Evolutionary conservation across 2,888 invertebrate genomes (phyloP), one percentile per base, ranked within the genome.

Genomic region (Melikaiella ostensackeni): DNA sequence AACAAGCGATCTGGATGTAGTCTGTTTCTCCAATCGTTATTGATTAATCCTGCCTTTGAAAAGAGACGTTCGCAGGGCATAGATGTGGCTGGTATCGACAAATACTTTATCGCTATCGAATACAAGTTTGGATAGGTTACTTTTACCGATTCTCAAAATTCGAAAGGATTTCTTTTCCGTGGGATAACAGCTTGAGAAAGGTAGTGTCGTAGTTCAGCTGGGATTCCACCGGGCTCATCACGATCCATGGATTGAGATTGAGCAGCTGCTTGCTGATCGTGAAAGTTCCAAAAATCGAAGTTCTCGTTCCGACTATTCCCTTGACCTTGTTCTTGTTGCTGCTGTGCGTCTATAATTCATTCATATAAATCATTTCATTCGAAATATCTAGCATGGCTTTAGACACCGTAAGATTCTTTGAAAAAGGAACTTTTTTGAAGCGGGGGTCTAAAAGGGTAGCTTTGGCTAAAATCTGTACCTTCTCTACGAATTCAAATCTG

Each of bases 391-490:
- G 38, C 38, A 38, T 38, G 11, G 13, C 38, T 38, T 38, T 13
- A 38, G 38, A 38, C 38, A 38, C 38, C 0, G 38, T 38, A 38
- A 38, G 38, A 38, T 38, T 13, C 38, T 38, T 38, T 38, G 13
- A 11, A 38, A 11, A 38, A 38, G 11, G 38, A 46, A 46, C 1
- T 16, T 61, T 61, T 61, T 61, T 61, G 9, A n/a, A 61, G 21
- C 61, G 59, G 27, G 59, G 59, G 5, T 59, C 59, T 21, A 59
- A 27, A 13, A 59, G 59, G 9, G 59, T 59, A 24, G 59, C 19
- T 59, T 59, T 59, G 61, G 61, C 24, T 61, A 21, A 61, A 61
- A 61, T 27, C 24, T 61, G 16, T 27, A 61, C 61, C 61, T 61
- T 61, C 30, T 30, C 24, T 13, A 30, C 61, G 9, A 27, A 61